phyloP scores from a whole-genome alignment of 2,113 vertebrate genomes.

The Catagonus wagneri region DNA sequence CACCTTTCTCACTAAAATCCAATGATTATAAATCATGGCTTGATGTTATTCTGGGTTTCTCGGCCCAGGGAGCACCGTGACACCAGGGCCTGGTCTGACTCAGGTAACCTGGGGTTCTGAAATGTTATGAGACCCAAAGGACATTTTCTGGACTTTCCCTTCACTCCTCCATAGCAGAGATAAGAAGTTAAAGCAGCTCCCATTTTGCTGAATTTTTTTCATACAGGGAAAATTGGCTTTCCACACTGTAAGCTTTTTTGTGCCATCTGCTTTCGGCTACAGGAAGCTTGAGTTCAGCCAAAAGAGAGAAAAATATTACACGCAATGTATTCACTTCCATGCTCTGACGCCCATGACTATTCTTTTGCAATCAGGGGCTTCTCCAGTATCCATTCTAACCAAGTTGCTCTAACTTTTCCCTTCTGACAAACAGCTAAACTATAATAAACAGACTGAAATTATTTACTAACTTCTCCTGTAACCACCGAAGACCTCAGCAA shows the following conservation, averaged over 20 bases:
- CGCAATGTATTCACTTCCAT: slow-evolving; percentile 10
- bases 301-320: slow-evolving; percentile 70
- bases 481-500: neutral
- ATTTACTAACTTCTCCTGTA: slow-evolving; percentile 36
- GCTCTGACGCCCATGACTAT: slow-evolving; percentile 40
- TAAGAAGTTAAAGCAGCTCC: slow-evolving; percentile 13
- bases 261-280: slow-evolving; percentile 69
- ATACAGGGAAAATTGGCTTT: slow-evolving; percentile 58
- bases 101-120: neutral
- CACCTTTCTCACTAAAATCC: slow-evolving; percentile 27
- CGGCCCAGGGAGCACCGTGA: neutral
- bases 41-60: neutral
- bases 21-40: slow-evolving; percentile 28
- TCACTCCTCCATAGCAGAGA: slow-evolving; percentile 26
- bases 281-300: slow-evolving; percentile 71
- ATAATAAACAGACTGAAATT: slow-evolving; percentile 40
- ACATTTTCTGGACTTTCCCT: neutral
- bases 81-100: neutral
- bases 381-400: slow-evolving; percentile 27
- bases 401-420: slow-evolving; percentile 28
- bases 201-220: slow-evolving; percentile 53
- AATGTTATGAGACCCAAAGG: neutral
- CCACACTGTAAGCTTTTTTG: slow-evolving; percentile 27
- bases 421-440: slow-evolving; percentile 44
- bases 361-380: slow-evolving; percentile 52